These are phyloP conservation scores for Caenorhabditis macrosperma DNA, from an alignment of 2,888 invertebrate genomes.

Conservation along the genomic window DNA sequence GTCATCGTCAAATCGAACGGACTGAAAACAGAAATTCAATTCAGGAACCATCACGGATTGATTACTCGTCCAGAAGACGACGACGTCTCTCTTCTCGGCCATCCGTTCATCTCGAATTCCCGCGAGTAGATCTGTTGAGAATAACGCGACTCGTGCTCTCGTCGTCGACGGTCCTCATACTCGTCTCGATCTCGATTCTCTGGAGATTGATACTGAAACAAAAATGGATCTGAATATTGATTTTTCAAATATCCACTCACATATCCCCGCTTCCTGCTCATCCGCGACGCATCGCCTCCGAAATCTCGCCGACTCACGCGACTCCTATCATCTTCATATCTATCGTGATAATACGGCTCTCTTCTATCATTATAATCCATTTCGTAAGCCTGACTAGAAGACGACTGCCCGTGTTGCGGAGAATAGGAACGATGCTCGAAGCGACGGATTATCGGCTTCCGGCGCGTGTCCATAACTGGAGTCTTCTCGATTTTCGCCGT, in stretches of 20 bases:
- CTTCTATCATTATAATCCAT: neutral
- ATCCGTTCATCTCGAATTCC: too few relatives aligned
- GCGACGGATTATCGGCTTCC: neutral
- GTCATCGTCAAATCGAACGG: conserved; percentile 43
- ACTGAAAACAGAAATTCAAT: neutral
- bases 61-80: conserved; percentile 39
- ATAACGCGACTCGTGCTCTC: neutral
- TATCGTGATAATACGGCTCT: neutral
- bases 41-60: neutral
- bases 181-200: neutral
- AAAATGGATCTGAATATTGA: neutral
- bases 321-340: conserved; percentile 10
- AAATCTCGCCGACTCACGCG: conserved; percentile 12
- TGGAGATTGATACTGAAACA: neutral
- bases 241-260: neutral
- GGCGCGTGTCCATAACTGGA: neutral
- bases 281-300: conserved; percentile 20
- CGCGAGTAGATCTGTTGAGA: too few relatives aligned
- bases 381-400: neutral
- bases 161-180: neutral
- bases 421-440: neutral
- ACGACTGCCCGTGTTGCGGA: neutral
- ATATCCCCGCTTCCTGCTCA: conserved; percentile 27
- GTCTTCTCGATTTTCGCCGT: conserved; percentile 10
- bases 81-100: conserved; percentile 20